phyloP scores from a whole-genome alignment of 2,888 invertebrate species.

The Eristalinus aeneus region DNA sequence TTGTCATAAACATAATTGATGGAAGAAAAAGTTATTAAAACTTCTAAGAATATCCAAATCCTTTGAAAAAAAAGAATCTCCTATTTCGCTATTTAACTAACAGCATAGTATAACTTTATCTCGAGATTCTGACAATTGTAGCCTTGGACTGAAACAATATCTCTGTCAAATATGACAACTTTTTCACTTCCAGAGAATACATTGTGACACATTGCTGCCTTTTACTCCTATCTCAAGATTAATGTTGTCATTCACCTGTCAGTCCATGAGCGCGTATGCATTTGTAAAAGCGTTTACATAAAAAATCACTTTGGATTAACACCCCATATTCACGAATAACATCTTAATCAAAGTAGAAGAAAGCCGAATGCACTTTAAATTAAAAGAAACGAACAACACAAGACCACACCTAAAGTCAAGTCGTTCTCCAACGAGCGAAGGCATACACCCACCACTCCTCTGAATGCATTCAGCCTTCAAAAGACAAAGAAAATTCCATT shows the following conservation, averaged over 20 bases:
- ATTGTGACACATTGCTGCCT: no score
- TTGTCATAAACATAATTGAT: no score
- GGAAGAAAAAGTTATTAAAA: no score
- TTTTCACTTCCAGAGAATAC: no score
- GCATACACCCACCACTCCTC: conserved; percentile 16
- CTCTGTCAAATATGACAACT: no score
- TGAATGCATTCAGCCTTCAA: conserved; percentile 25
- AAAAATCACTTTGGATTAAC: not conserved
- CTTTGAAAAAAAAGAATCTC: no score
- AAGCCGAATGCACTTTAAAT: not conserved
- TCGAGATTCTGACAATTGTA: no score
- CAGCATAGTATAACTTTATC: no score
- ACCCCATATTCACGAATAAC: not conserved
- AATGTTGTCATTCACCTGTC: not conserved
- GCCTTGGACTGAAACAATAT: no score
- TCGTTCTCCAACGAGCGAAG: not conserved
- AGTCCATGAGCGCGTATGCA: not conserved
- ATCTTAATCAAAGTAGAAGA: not conserved
- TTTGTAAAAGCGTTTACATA: not conserved
- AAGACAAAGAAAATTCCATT: conserved; percentile 51
- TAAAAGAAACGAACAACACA: not conserved
- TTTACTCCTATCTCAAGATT: not conserved
- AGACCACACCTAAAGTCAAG: not conserved
- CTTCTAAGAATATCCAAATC: no score
- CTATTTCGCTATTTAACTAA: no score